Base-by-base conservation (phyloP, 2,888 invertebrate genomes). In the Crossocerus cetratus region DNA sequence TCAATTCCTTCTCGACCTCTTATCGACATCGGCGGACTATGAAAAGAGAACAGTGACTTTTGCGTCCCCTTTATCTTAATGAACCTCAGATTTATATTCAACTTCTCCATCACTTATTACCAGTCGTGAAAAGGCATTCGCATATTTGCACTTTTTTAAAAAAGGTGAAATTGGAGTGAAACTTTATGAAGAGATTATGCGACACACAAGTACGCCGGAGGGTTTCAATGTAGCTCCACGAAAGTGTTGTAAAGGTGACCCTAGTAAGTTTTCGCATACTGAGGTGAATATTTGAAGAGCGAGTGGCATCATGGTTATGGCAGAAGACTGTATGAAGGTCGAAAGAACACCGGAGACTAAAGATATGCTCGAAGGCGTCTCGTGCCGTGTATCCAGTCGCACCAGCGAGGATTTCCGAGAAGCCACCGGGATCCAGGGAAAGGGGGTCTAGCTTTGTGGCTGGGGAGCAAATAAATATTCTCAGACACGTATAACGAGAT, bases 401-500 rank as follows among this genome's bases (percentile, higher is more conserved):
- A 65, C 72, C 78, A 69, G 76, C 76, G 76, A 81, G 77, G 67
- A 77, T 81, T 84, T 82, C 74, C 70, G 70, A 77, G 76, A 77
- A 78, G 74, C 73, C 43, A 60, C 72, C 67, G 54, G 70, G 74
- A 72, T 55, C 72, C 72, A 63, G 64, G 63, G 65, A 44, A 45
- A 64, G 45, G 53, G 44, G 44, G 32, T 32, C 32, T 11, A 32
- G 32, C 32, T 32, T 32, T 32, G 59, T 49, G 67, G 68, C 20
- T 13, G 68, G 71, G 65, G 67, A 74, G 75, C 77, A 78, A 80
- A 81, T 81, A 81, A 81, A 81, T 78, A 81, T 81, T 76, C 73
- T 65, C 76, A 73, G 74, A 78, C 80, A 80, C 79, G 80, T 77
- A 81, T 84, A 83, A 83, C 82, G 84, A 83, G 80, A 84, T 83